These are phyloP conservation scores for Arrhopalites spinosus DNA, from an alignment of 2,888 invertebrate species.

Conservation along the genomic window DNA sequence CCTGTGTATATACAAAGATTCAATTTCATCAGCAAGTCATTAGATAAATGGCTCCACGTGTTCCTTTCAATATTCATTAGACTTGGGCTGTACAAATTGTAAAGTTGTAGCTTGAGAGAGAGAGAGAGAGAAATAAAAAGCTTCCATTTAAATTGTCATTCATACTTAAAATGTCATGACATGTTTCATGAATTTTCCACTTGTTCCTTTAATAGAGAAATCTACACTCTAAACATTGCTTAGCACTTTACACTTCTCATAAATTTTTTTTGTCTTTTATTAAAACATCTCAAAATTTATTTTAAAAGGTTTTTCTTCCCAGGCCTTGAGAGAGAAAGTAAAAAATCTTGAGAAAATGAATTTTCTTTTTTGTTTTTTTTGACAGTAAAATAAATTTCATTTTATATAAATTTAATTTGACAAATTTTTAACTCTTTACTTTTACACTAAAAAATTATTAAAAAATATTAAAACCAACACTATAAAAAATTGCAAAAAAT, in stretches of 20 bases:
- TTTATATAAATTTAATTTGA: too few relatives aligned
- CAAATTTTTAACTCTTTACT: too few relatives aligned
- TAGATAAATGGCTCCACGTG: slow-evolving; percentile 2
- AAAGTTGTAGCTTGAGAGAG: neutral
- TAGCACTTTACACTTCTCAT: too few relatives aligned
- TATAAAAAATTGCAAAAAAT: too few relatives aligned
- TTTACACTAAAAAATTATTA: too few relatives aligned
- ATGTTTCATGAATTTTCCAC: neutral
- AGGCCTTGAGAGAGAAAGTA: neutral
- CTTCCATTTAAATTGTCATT: slow-evolving; percentile 14
- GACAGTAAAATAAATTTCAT: neutral
- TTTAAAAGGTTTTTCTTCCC: too few relatives aligned
- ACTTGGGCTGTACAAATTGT: neutral
- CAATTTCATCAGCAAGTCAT: slow-evolving; percentile 5
- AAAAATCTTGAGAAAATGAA: neutral
- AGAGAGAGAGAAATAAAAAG: neutral
- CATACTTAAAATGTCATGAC: neutral
- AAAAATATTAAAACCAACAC: too few relatives aligned
- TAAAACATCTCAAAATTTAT: neutral
- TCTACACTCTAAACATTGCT: neutral
- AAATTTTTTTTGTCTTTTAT: too few relatives aligned
- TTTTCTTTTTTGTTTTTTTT: neutral
- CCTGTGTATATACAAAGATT: neutral
- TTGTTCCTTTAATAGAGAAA: neutral
- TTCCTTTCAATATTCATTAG: slow-evolving; percentile 15